phyloP scores from a whole-genome alignment of 2,113 vertebrate genomes.

The Talpa occidentalis region DNA sequence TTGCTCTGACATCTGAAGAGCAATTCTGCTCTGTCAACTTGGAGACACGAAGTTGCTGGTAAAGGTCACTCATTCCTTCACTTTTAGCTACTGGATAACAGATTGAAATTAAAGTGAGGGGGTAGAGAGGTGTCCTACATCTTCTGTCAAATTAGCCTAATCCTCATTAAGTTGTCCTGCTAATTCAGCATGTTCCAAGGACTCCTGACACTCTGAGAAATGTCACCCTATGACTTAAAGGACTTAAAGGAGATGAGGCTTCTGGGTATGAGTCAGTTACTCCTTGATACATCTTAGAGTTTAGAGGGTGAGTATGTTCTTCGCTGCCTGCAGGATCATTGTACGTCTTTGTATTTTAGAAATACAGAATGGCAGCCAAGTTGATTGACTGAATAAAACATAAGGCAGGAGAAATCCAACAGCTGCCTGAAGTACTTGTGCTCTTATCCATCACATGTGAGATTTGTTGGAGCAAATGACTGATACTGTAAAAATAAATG shows the following conservation, averaged over 20 bases:
- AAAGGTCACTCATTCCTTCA: conserved; percentile 66
- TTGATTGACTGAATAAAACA: conserved; percentile 51
- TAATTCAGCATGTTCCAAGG: conserved; percentile 75
- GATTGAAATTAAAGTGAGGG: conserved; percentile 65
- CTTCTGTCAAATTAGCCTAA: conserved; percentile 76
- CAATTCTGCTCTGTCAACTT: conserved; percentile 58
- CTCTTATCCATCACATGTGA: background rate
- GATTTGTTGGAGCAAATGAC: conserved; percentile 15
- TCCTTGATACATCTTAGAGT: background rate
- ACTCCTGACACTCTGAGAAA: conserved; percentile 63
- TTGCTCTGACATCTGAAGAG: conserved; percentile 40
- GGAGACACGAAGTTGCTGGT: conserved; percentile 51
- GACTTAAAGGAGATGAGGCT: conserved; percentile 58
- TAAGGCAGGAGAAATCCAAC: conserved; percentile 26
- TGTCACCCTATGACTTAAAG: conserved; percentile 57
- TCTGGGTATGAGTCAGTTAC: conserved; percentile 46
- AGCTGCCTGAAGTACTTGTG: background rate
- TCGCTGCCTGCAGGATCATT: background rate
- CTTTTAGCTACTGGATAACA: conserved; percentile 46
- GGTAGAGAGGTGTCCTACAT: conserved; percentile 34
- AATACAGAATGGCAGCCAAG: background rate
- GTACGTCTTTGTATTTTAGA: background rate
- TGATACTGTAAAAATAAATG: background rate
- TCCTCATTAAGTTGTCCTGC: conserved; percentile 62
- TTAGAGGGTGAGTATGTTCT: background rate